phyloP scores from a whole-genome alignment of 1,140 invertebrate species.

The Drosophila jambulina region DNA sequence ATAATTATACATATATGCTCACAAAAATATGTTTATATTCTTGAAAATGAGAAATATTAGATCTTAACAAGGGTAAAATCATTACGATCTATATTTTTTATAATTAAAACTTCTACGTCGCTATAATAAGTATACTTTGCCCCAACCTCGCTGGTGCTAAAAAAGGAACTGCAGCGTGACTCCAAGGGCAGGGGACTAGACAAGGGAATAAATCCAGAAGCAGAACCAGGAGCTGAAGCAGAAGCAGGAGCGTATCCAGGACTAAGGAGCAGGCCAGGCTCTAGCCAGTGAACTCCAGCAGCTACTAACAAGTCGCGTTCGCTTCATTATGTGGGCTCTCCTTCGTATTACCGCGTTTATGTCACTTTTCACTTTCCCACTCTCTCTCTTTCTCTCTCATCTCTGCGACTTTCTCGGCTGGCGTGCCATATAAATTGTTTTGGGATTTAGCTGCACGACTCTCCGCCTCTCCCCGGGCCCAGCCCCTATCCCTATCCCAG shows the following conservation, averaged over 20 bases:
- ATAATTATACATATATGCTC: too few relatives aligned
- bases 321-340: conserved; percentile 62
- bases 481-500: neutral
- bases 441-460: conserved; percentile 73
- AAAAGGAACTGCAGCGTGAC: neutral
- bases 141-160: conserved; percentile 11
- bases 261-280: neutral
- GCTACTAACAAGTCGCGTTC: conserved; percentile 28
- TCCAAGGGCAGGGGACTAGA: neutral
- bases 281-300: conserved; percentile 15
- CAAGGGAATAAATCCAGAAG: neutral
- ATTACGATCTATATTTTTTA: too few relatives aligned
- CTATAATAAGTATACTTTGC: neutral
- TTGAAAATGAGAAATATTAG: too few relatives aligned
- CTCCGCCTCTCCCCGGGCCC: neutral
- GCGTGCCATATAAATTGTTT: conserved; percentile 77
- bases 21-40: too few relatives aligned
- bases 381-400: neutral
- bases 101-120: too few relatives aligned
- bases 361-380: conserved; percentile 58
- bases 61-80: too few relatives aligned
- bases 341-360: conserved; percentile 65
- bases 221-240: neutral
- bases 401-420: conserved; percentile 19
- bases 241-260: neutral